Percentiles rank a stretch among this genome's conserved stretches.
Evolutionary conservation across 2,797 vertebrate species (phyloP).

Genomic region (Cossypha niveicapilla): DNA sequence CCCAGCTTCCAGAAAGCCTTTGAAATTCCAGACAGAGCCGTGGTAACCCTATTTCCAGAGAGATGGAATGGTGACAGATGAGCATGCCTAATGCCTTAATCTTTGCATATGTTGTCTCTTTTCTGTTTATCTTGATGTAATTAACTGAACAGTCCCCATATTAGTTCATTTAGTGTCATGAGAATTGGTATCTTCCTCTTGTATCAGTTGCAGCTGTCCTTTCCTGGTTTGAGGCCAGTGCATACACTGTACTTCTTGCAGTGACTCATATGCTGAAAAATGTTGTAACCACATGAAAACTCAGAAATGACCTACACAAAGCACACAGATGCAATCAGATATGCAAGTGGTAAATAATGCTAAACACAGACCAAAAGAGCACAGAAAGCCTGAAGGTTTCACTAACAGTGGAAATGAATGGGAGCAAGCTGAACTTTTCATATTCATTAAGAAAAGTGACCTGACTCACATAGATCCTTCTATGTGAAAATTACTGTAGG

Average conservation of each 20-base stretch:
- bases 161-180: conserved; percentile 45
- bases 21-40: neutral
- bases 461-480: neutral
- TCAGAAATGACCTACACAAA: neutral
- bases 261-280: conserved; percentile 41
- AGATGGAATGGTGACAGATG: neutral
- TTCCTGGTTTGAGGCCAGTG: neutral
- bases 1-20: neutral
- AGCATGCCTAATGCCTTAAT: neutral
- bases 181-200: conserved; percentile 33
- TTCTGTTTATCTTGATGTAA: conserved; percentile 46
- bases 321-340: neutral
- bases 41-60: neutral
- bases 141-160: conserved; percentile 15
- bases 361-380: neutral
- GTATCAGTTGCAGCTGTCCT: conserved; percentile 16
- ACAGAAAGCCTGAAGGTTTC: neutral
- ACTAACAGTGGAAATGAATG: neutral
- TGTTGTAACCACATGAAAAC: neutral
- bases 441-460: neutral
- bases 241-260: neutral
- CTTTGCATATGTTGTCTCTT: neutral
- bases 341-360: neutral
- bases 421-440: neutral
- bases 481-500: neutral